Conservation (phyloP, 2,113 vertebrate genomes). For the Symphodus melops region DNA sequence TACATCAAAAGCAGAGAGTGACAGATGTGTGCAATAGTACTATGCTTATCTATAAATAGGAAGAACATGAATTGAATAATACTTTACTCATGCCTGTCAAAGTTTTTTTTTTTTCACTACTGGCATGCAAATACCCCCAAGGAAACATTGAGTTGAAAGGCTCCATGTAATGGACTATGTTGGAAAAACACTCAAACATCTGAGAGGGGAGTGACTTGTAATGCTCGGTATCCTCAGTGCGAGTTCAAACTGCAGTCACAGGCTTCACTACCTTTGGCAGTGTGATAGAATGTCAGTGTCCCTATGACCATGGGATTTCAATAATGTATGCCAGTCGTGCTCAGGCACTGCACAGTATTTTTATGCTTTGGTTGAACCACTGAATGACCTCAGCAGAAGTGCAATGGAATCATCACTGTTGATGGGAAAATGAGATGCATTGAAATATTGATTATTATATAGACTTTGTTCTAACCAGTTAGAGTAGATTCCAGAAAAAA, state of each 20-base stretch:
- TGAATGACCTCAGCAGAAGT: constrained; percentile 52
- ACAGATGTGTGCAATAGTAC: constrained; percentile 6
- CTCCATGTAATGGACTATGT: constrained; percentile 36
- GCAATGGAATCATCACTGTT: constrained; percentile 54
- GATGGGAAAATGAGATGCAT: constrained; percentile 50
- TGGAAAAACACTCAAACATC: constrained; percentile 5
- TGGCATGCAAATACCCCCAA: constrained; percentile 11
- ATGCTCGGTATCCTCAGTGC: constrained; percentile 49
- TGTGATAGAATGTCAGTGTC: constrained; percentile 56
- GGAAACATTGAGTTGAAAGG: constrained; percentile 39
- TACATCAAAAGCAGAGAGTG: neutral
- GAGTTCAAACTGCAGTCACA: constrained; percentile 72
- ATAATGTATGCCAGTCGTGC: constrained; percentile 73
- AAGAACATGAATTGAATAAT: constrained; percentile 48
- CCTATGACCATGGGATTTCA: constrained; percentile 63
- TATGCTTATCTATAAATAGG: constrained; percentile 40
- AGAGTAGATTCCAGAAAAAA: constrained; percentile 1
- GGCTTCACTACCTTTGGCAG: constrained; percentile 46
- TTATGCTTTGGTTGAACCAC: constrained; percentile 55
- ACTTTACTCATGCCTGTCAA: constrained; percentile 39
- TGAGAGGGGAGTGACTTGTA: constrained; percentile 48
- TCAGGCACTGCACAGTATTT: constrained; percentile 44
- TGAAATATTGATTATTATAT: constrained; percentile 64
- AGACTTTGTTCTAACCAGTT: constrained; percentile 17
- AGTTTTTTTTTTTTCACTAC: constrained; percentile 13